Percentiles rank a stretch among this genome's conserved stretches.
These are phyloP conservation scores for Lepidochrysops patricia DNA, from an alignment of 2,888 invertebrate genomes.

Conservation along the genomic window DNA sequence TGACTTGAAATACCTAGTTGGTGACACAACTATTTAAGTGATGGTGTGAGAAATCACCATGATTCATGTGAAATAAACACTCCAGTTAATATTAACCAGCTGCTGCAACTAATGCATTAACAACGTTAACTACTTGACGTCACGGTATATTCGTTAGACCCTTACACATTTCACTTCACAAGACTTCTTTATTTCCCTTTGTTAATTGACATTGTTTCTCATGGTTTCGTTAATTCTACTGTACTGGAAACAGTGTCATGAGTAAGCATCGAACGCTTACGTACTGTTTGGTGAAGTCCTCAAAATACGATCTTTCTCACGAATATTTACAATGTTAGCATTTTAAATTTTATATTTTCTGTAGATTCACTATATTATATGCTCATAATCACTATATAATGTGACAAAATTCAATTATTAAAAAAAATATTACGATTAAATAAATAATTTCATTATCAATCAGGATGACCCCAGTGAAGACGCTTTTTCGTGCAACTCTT, in stretches of 20 bases:
- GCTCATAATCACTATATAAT: no score
- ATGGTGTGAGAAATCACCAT: conserved; percentile 21
- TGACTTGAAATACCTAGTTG: no score
- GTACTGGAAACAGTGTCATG: conserved; percentile 13
- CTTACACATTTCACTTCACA: conserved; percentile 40
- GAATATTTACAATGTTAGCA: no score
- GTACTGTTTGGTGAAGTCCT: not conserved
- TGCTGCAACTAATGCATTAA: conserved; percentile 54
- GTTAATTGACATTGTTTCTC: conserved; percentile 60
- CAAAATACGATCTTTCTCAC: not conserved
- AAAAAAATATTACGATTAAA: no score
- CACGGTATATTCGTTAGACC: conserved; percentile 57
- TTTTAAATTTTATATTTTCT: no score
- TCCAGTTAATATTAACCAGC: conserved; percentile 60
- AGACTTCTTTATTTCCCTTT: conserved; percentile 40
- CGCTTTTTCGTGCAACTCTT: not conserved
- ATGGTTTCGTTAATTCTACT: conserved; percentile 43
- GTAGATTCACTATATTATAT: no score
- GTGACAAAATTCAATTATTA: no score
- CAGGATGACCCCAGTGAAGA: not conserved
- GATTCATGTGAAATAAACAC: conserved; percentile 30
- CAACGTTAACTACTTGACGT: conserved; percentile 60
- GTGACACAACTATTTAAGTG: conserved; percentile 7
- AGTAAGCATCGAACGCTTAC: not conserved
- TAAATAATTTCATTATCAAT: no score